These are phyloP conservation scores for Panonychus citri DNA, from an alignment of 1,140 invertebrate genomes.

Conservation along the genomic window DNA sequence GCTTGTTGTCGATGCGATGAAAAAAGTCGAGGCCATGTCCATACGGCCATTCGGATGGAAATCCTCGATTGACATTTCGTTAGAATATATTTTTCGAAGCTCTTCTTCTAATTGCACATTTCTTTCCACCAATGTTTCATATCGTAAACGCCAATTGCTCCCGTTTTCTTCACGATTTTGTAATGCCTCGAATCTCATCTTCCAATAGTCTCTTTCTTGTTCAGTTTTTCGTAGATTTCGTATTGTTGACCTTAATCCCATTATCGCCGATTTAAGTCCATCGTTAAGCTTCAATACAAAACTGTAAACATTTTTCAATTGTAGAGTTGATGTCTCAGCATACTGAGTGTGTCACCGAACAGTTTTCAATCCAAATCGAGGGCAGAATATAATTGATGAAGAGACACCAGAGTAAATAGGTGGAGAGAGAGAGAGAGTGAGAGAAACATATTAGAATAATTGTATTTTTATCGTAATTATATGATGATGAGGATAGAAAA, in stretches of 20 bases:
- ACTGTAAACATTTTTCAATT: not conserved
- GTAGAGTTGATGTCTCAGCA: not conserved
- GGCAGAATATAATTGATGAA: not conserved
- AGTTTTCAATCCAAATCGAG: not conserved
- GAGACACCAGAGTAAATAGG: not conserved
- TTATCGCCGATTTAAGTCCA: not conserved
- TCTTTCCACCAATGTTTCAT: not conserved
- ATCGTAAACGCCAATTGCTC: not conserved
- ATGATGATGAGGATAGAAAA: not conserved
- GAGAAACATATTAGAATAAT: not conserved
- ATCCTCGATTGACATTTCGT: not conserved
- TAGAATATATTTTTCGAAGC: not conserved
- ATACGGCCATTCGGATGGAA: not conserved
- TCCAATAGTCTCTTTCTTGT: not conserved
- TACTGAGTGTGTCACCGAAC: not conserved
- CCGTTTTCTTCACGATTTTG: not conserved
- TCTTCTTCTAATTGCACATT: not conserved
- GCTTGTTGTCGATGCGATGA: not conserved
- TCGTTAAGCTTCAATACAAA: not conserved
- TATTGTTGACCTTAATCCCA: not conserved
- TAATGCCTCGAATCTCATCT: not conserved
- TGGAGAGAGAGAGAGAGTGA: not conserved
- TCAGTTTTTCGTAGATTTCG: not conserved
- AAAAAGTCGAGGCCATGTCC: not conserved
- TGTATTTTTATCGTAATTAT: too few relatives aligned